These are phyloP conservation scores for Telmatherina bonti DNA, from an alignment of 2,797 vertebrate species.

Conservation along the genomic window DNA sequence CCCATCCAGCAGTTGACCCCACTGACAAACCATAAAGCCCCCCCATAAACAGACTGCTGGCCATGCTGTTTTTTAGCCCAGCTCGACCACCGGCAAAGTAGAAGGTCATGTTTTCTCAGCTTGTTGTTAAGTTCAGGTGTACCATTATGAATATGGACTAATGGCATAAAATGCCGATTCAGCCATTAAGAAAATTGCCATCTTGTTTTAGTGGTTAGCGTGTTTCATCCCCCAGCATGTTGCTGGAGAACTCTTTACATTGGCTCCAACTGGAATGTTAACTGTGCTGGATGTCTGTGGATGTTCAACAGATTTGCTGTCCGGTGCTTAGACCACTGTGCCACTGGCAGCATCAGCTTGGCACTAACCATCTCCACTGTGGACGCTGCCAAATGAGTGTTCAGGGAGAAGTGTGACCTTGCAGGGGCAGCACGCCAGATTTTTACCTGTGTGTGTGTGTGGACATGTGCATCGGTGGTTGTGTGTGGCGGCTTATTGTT, in stretches of 20 bases:
- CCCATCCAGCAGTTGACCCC: conserved; percentile 66
- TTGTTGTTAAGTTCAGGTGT: conserved; percentile 50
- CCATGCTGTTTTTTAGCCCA: conserved; percentile 62
- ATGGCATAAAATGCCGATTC: conserved; percentile 45
- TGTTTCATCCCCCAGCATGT: conserved; percentile 20
- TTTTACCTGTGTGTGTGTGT: conserved; percentile 49
- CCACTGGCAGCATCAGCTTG: conserved; percentile 56
- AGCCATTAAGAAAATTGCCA: conserved; percentile 52
- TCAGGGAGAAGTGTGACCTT: conserved; percentile 73
- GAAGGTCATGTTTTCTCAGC: conserved; percentile 58
- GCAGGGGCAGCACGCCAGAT: conserved; percentile 60
- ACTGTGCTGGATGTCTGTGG: conserved; percentile 31
- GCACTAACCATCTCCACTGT: conserved; percentile 40
- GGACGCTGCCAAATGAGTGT: conserved; percentile 54
- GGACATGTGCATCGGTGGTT: conserved; percentile 18
- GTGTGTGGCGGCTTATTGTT: conserved; percentile 69
- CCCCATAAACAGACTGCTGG: conserved; percentile 75
- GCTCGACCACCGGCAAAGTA: conserved; percentile 30
- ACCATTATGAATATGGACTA: conserved; percentile 47
- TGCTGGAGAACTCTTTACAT: conserved; percentile 30
- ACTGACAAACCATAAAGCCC: conserved; percentile 68
- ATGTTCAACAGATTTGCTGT: conserved; percentile 64
- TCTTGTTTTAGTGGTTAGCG: conserved; percentile 9
- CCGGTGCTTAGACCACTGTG: conserved; percentile 45
- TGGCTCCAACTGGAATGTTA: conserved; percentile 41